Percentiles rank a stretch among this genome's conserved stretches.
Evolutionary conservation across 2,888 invertebrate genomes (phyloP).

Genomic region (Portevinia maculata): DNA sequence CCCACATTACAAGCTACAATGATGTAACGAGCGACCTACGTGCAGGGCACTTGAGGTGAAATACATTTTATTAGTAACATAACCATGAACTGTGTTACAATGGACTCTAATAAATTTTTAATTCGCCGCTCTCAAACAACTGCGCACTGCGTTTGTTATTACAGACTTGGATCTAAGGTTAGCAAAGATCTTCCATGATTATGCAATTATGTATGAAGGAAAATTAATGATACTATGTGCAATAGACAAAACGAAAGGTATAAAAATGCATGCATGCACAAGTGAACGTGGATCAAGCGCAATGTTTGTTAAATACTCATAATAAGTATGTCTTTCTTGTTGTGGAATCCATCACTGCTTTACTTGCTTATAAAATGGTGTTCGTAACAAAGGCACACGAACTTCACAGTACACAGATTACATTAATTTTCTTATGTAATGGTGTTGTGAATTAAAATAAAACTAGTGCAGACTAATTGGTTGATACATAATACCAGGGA

Average conservation of each 20-base stretch:
- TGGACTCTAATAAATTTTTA: constrained; percentile 1
- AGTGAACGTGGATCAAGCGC: neutral
- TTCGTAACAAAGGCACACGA: constrained; percentile 5
- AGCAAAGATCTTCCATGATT: neutral
- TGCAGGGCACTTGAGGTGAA: neutral
- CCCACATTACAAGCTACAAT: constrained; percentile 8
- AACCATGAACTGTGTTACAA: constrained; percentile 5
- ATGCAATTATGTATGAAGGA: neutral
- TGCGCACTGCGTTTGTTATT: neutral
- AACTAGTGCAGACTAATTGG: neutral
- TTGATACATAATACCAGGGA: neutral
- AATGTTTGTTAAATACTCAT: neutral
- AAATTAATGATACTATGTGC: neutral
- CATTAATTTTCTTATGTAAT: neutral
- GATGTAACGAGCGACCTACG: neutral
- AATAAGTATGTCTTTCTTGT: neutral
- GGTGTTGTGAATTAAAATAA: neutral
- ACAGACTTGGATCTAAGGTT: neutral
- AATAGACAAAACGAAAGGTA: neutral
- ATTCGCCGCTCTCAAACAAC: neutral
- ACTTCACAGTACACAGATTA: neutral
- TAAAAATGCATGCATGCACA: neutral
- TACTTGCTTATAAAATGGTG: neutral
- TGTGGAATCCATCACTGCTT: neutral
- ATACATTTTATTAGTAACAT: neutral